Evolutionary conservation across 2,797 vertebrate species (phyloP), one percentile per base, ranked within the genome.

Genomic region (Schizothorax lantsangensis): DNA sequence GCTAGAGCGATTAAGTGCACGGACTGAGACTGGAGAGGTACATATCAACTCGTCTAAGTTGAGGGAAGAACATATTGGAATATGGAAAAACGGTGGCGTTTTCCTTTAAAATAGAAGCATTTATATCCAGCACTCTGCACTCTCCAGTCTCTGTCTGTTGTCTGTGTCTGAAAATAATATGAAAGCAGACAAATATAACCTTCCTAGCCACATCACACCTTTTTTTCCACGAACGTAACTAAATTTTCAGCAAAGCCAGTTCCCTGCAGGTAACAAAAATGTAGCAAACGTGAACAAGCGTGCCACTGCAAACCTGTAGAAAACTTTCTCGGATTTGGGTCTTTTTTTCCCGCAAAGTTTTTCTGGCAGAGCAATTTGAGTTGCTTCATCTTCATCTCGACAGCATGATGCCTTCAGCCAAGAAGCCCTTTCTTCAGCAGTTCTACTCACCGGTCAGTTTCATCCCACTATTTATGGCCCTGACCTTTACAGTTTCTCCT

Each of bases 391-490:
- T 97, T 47, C 97, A 99, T 93, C 95, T 99, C 84, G 98, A 99
- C 93, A 95, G 96, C 0, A 98, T 99, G 96, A 99, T 99, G 97
- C 98, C 98, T 86, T 95, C 97, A 87, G 97, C 96, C 86, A 99
- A 99, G 95, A 99, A 99, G 83, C 98, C 98, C 68, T 99, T 99
- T 91, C 96, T 99, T 64, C 98, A 99, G 82, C 98, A 99, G 93
- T 99, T 99, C 92, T 99, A 99, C 89, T 99, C 98, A 84, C 98
- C 98, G 97, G 98, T 99, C 88, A 92, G 88, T 45, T 21, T 81
- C 36, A 36, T 71, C 62, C 4, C 30, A 68, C 21, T 84, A 78
- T 88, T 88, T 89, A 83, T 79, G 79, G 75, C 84, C 40, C 30
- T 90, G 81, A 85, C 75, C 87, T 82, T 84, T 87, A 64, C 74